phyloP scores from a whole-genome alignment of 2,113 vertebrate genomes.

The Gymnocephalus cernua region DNA sequence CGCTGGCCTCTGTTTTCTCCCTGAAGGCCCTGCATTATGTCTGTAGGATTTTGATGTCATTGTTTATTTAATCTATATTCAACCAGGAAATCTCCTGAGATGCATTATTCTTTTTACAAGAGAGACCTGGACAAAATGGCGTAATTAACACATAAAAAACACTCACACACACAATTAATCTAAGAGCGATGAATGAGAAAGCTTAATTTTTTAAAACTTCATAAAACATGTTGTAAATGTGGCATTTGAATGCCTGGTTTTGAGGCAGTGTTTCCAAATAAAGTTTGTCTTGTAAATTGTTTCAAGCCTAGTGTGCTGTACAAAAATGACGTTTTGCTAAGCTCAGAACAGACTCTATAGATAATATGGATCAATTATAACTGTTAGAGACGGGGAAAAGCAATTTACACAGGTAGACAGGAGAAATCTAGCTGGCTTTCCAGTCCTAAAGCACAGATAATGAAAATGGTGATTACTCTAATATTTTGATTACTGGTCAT shows the following conservation, averaged over 20 bases:
- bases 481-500: not conserved
- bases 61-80: constrained; percentile 18
- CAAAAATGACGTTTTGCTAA: not conserved
- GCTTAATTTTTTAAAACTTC: not conserved
- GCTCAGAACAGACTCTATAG: not conserved
- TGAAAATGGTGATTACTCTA: not conserved
- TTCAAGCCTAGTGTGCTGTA: not conserved
- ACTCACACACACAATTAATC: not conserved
- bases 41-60: not conserved
- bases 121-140: not conserved
- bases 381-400: not conserved
- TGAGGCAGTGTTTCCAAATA: constrained; percentile 42
- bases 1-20: not conserved
- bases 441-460: not conserved
- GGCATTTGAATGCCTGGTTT: constrained; percentile 8
- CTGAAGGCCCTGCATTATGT: not conserved
- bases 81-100: constrained; percentile 19
- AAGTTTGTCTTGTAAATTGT: constrained; percentile 34
- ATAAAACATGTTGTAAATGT: constrained; percentile 19
- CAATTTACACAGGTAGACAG: not conserved
- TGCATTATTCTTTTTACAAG: constrained; percentile 14
- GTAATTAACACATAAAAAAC: constrained; percentile 6
- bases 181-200: constrained; percentile 4
- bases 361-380: not conserved
- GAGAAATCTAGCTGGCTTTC: not conserved